Evolutionary conservation across 1,140 invertebrate species (phyloP), one percentile per base, ranked within the genome.

Genomic region (Bombus confusus): DNA sequence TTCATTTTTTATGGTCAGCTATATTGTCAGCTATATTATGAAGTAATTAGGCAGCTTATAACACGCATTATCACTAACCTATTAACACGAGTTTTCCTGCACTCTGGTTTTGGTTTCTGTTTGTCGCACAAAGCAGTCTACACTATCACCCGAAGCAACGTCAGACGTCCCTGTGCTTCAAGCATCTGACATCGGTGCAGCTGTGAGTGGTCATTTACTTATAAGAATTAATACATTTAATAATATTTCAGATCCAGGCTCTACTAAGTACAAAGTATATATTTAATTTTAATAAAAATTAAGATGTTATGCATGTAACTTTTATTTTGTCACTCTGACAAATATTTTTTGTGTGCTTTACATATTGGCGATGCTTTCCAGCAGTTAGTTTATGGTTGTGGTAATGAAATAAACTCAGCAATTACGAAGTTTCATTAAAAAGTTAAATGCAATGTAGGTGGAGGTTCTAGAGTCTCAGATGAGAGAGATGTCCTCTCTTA

Each of bases 381-480:
- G 64, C 74, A 80, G 39, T n/a, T 81, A 71, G 34, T 57, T 62
- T 78, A 57, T 76, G 62, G 69, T 88, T 83, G 31, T 80, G 64
- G 76, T 43, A 57, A 80, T 37, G 9, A 6, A n/a, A 87, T 81
- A 25, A 10, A 28, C 34, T 71, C 18, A 57, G 72, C 13, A 76
- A 34, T 10, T 85, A 6, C 8, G 1, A 12, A 57, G 0, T 47
- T 80, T 64, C 41, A 13, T 64, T 28, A 31, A n/a, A 52, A 37
- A 12, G 10, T 64, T 22, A 31, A 34, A 81, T 76, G n/a, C 25
- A 13, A 87, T 88, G 37, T 74, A 98, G 97, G 96, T 97, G 34
- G 97, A 97, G 88, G 96, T 96, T 72, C 91, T 97, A 47, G 97
- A 97, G 94, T 93, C 94, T 37, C 97, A 98, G 93, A 95, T 97